Base-by-base conservation (phyloP, 2,888 invertebrate species). In the Biston betularia region DNA sequence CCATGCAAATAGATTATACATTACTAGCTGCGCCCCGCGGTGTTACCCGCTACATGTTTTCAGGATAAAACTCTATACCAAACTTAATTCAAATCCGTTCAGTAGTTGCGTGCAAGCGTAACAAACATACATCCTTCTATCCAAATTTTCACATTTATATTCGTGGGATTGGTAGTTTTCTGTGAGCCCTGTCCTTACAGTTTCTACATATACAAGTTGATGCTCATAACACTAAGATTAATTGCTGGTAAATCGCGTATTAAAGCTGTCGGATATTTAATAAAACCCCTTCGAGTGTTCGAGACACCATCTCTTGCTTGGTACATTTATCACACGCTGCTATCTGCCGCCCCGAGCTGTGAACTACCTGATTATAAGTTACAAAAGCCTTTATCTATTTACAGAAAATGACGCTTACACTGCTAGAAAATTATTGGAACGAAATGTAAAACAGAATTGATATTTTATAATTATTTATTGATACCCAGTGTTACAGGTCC, bases 331-430 rank as follows among this genome's bases (percentile, higher is more conserved):
- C 74, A 79, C 69, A 49, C 63, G 57, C 61, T 63, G 70, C 54
- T 75, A 76, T 69, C 74, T 69, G 64, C 44, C 34, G 65, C 69
- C 69, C 48, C 65, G 70, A 75, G 79, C 77, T 69, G 69, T 70
- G 67, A 68, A 56, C 55, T 76, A 84, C 82, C 82, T 78, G 82
- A 80, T 82, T 79, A 82, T 86, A 81, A 86, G 79, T 81, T 83
- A 86, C 81, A 75, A 80, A 80, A 77, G 77, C 72, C 65, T 74
- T 76, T 75, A 60, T 75, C 78, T 77, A 83, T 83, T 84, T 71
- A 72, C 71, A 65, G 56, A 63, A 70, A 65, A 75, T 69, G 65
- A 74, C 60, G 65, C 53, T 44, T 34, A 33, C 10, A 62, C 61
- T 73, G 72, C 72, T 48, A 46, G 14, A 46, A 46, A 46, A 15